Evolutionary conservation across 2,888 invertebrate species (phyloP), one percentile per base, ranked within the genome.

Genomic region (Hydraecia micacea): DNA sequence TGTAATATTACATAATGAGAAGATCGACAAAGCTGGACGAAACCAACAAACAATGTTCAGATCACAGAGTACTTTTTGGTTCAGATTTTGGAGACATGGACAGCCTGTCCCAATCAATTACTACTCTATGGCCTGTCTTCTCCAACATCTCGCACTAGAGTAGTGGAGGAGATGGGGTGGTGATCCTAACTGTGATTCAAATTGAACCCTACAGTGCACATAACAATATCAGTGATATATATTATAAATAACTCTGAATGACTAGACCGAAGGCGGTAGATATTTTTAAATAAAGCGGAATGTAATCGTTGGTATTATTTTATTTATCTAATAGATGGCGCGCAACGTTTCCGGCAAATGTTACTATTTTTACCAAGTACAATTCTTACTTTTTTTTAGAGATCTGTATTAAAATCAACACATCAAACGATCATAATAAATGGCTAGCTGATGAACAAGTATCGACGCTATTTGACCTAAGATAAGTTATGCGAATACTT

Each of bases 261-360:
- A 86, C 83, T 72, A 76, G 58, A 69, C 60, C 60, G 71, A 75
- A 85, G 67, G 75, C 70, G 58, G 73, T 58, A 67, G 75, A 75
- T 86, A 86, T 86, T 76, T 86, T 75, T 74, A 82, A 85, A 69
- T 42, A 55, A 49, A 42, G 86, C 72, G 69, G 75, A 79, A 79
- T 75, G 63, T 58, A 63, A 63, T 55, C 25, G 18, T 36, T 67
- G 32, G 0, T 70, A 70, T 49, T 70, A 32, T 32, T 77, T 73
- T 25, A 73, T 74, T 74, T 49, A 46, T 32, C 6, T 69, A 75
- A 83, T 62, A 91, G 90, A 89, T 89, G 89, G 83, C 87, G 42
- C 42, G 65, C 42, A 21, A 2, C 7, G 69, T 78, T 83, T 89
- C 91, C 88, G 83, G 76, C 70, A 28, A 15, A 68, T 72, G 71